Evolutionary conservation across 2,888 invertebrate genomes (phyloP).

Genomic region (Microplitis deprimator): DNA sequence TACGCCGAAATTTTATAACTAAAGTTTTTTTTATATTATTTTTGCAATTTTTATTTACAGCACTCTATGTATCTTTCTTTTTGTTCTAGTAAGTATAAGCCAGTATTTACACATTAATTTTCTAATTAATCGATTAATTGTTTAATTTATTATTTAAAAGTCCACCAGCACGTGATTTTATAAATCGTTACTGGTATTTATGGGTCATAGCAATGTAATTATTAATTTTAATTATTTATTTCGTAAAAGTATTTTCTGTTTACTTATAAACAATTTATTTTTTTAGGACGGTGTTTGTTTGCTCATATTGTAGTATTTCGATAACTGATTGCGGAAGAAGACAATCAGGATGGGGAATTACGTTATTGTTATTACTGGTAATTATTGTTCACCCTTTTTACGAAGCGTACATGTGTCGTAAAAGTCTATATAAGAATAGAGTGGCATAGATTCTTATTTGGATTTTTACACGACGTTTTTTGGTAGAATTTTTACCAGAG

Average conservation of each 20-base stretch:
- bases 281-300: slow-evolving; percentile 54
- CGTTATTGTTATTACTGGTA: slow-evolving; percentile 67
- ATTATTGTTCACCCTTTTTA: no score
- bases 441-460: no score
- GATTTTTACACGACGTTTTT: no score
- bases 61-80: slow-evolving; percentile 71
- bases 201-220: slow-evolving; percentile 62
- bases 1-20: slow-evolving; percentile 68
- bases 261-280: slow-evolving; percentile 2
- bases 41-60: slow-evolving; percentile 73
- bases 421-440: no score
- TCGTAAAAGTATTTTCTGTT: neutral
- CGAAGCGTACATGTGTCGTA: no score
- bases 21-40: slow-evolving; percentile 76
- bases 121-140: neutral
- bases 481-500: no score
- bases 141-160: slow-evolving; percentile 40
- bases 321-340: slow-evolving; percentile 73
- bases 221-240: slow-evolving; percentile 39
- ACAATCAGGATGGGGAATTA: slow-evolving; percentile 71
- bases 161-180: slow-evolving; percentile 54
- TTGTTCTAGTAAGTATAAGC: slow-evolving; percentile 61
- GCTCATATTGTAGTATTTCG: slow-evolving; percentile 71
- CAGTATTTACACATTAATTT: slow-evolving; percentile 27
- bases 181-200: slow-evolving; percentile 57